These are phyloP conservation scores for Morinoia aosen DNA, from an alignment of 2,888 invertebrate species.

Conservation along the genomic window DNA sequence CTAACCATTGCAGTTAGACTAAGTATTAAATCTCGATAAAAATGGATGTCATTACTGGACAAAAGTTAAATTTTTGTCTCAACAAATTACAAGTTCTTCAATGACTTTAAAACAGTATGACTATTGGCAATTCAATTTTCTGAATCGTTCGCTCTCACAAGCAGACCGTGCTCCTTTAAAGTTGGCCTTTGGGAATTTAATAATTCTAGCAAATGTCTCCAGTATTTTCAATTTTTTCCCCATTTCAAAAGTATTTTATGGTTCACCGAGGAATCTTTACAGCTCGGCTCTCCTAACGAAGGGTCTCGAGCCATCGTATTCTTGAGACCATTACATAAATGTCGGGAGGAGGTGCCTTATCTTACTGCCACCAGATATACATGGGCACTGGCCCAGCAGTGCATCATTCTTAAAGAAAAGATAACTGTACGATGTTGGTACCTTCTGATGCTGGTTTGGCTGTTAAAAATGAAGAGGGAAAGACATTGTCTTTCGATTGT, in stretches of 20 bases:
- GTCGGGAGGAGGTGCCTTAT: constrained; percentile 19
- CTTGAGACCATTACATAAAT: constrained; percentile 40
- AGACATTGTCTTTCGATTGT: background rate
- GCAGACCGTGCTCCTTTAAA: background rate
- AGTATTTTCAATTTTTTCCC: constrained; percentile 34
- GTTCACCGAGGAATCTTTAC: constrained; percentile 32
- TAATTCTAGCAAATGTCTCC: background rate
- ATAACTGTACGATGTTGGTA: background rate
- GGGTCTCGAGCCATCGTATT: constrained; percentile 12
- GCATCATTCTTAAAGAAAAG: background rate
- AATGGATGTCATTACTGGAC: background rate
- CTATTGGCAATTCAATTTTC: background rate
- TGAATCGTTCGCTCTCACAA: background rate
- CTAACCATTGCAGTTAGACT: background rate
- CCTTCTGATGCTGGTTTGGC: background rate
- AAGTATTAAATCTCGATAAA: background rate
- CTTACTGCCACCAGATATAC: background rate
- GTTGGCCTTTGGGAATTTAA: background rate
- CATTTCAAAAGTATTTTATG: constrained; percentile 45
- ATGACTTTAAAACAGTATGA: background rate
- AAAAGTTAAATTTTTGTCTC: background rate
- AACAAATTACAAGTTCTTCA: background rate
- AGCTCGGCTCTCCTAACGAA: constrained; percentile 20
- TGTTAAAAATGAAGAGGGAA: background rate
- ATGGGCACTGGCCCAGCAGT: background rate